A percentile compares a stretch with the other conserved stretches of the same genome.
Evolutionary conservation across 2,888 invertebrate species (phyloP).

Genomic region (Cataglyphis livida): DNA sequence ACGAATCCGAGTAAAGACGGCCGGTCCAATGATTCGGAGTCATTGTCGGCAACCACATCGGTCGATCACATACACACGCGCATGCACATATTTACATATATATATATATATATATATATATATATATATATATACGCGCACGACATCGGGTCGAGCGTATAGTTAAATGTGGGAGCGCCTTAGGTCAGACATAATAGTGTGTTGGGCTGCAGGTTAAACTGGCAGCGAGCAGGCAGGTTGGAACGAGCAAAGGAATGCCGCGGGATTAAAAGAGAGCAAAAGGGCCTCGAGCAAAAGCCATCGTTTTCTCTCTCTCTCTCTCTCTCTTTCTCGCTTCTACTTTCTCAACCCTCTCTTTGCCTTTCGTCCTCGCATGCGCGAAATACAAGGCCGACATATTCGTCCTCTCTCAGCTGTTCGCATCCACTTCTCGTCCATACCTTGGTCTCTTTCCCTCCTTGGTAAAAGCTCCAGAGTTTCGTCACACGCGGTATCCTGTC

Average conservation of each 20-base stretch:
- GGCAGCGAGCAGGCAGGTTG: conserved; percentile 79
- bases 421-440: not conserved
- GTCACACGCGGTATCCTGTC: conserved; percentile 50
- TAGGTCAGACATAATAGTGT: conserved; percentile 82
- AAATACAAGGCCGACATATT: conserved; percentile 29
- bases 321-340: not conserved
- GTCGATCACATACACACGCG: conserved; percentile 9
- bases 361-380: conserved; percentile 32
- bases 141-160: conserved; percentile 66
- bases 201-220: conserved; percentile 82
- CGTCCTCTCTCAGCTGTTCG: conserved; percentile 43
- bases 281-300: conserved; percentile 41
- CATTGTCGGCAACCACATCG: conserved; percentile 47
- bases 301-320: conserved; percentile 46
- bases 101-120: not conserved
- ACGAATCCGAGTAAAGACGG: conserved; percentile 42
- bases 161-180: conserved; percentile 82
- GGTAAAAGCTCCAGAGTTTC: conserved; percentile 35
- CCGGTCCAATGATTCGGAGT: conserved; percentile 60
- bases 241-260: conserved; percentile 81
- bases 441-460: conserved; percentile 12
- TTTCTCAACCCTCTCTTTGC: conserved; percentile 11
- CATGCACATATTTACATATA: not conserved
- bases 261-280: conserved; percentile 75
- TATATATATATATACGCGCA: not conserved